Conservation (phyloP, 2,797 vertebrate species). For the Todus mexicanus region DNA sequence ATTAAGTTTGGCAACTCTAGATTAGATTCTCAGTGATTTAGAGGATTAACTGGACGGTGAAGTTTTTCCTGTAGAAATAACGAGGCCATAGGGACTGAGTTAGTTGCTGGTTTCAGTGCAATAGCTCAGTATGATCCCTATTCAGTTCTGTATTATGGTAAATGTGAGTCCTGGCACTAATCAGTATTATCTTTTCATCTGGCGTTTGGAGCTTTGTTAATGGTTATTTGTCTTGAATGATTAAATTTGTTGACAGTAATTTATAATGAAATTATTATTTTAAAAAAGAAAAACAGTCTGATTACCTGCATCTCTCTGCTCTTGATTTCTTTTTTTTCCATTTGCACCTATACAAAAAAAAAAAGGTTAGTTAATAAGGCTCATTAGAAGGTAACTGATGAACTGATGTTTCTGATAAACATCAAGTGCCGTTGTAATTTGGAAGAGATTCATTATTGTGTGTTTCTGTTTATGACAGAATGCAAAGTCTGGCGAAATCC, state of each 20-base stretch:
- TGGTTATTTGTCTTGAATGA: conserved; percentile 20
- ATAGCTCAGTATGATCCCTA: not conserved
- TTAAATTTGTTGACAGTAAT: conserved; percentile 19
- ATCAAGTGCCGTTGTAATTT: conserved; percentile 19
- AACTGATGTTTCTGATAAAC: not conserved
- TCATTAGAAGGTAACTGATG: not conserved
- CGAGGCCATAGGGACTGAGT: not conserved
- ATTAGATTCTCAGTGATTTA: not conserved
- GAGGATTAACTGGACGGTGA: not conserved
- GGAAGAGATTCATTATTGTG: conserved; percentile 13
- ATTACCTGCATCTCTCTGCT: not conserved
- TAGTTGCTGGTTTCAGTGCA: conserved; percentile 29
- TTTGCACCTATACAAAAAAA: not conserved
- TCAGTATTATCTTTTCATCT: conserved; percentile 20
- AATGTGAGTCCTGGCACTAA: conserved; percentile 11
- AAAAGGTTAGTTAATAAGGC: not conserved
- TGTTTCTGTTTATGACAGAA: conserved; percentile 81
- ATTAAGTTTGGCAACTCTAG: not conserved
- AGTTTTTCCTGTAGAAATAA: conserved; percentile 17
- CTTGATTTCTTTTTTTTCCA: not conserved
- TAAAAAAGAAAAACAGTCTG: not conserved
- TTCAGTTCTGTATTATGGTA: not conserved
- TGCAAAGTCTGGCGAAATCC: conserved; percentile 99
- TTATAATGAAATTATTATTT: conserved; percentile 16
- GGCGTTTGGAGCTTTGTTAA: conserved; percentile 3